phyloP scores from a whole-genome alignment of 2,113 vertebrate species.

The Thermophis baileyi region DNA sequence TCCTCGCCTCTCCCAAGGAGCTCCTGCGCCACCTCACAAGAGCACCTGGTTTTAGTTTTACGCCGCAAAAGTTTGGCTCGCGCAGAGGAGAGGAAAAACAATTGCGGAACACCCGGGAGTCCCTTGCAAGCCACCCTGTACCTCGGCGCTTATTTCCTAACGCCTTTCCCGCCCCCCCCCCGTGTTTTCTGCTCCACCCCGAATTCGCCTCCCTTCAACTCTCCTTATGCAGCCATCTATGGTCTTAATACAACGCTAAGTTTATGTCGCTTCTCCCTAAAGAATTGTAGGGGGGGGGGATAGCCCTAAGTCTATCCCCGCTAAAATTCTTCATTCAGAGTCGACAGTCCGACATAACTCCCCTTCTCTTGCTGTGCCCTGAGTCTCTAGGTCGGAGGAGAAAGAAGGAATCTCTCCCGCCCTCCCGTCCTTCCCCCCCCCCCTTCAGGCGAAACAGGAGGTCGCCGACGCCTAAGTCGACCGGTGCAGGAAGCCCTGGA shows the following conservation, averaged over 20 bases:
- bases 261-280: too few species aligned
- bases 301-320: not conserved
- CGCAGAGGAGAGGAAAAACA: not conserved
- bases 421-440: not conserved
- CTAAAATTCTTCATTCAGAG: not conserved
- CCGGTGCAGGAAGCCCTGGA: not conserved
- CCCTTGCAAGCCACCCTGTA: not conserved
- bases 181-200: slow-evolving; percentile 7
- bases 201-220: not conserved
- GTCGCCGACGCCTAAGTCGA: not conserved
- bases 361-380: not conserved
- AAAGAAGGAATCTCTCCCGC: not conserved
- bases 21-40: not conserved
- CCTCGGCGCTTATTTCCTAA: not conserved
- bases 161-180: too few species aligned
- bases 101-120: not conserved
- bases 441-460: not conserved
- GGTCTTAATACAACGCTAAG: not conserved
- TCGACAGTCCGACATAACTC: not conserved
- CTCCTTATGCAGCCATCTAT: slow-evolving; percentile 1
- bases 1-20: not conserved
- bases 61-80: slow-evolving; percentile 28
- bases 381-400: slow-evolving; percentile 15
- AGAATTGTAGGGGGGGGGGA: too few species aligned
- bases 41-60: slow-evolving; percentile 39